phyloP scores from a whole-genome alignment of 2,113 vertebrate genomes.

The Cebus imitator region DNA sequence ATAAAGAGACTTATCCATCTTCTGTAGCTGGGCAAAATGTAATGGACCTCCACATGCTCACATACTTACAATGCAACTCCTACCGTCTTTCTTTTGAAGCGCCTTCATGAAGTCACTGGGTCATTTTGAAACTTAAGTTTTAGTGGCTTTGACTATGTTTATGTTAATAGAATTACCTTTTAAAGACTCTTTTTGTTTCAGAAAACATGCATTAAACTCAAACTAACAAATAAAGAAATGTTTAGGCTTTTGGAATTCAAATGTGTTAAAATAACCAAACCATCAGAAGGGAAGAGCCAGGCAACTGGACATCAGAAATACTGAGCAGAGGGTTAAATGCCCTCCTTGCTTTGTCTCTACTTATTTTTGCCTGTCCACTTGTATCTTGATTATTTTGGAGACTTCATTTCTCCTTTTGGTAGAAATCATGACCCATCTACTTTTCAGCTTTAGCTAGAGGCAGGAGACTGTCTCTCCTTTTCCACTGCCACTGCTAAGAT shows the following conservation, averaged over 20 bases:
- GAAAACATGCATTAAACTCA: slow-evolving; percentile 1
- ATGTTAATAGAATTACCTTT: neutral
- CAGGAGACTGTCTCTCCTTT: neutral
- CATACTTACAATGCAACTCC: neutral
- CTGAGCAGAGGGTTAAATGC: neutral
- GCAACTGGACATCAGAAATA: neutral
- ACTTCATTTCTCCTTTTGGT: neutral
- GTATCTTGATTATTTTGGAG: neutral
- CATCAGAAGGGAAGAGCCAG: neutral
- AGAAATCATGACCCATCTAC: neutral
- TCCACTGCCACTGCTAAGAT: neutral
- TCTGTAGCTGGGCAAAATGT: neutral
- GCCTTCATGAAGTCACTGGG: neutral
- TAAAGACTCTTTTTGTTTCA: neutral
- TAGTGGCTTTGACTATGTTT: neutral
- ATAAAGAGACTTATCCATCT: neutral
- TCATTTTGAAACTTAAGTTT: slow-evolving; percentile 19
- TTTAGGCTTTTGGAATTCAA: neutral
- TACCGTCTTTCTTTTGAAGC: neutral
- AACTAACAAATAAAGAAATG: neutral
- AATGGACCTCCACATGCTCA: neutral
- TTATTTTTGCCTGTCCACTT: neutral
- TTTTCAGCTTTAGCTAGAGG: neutral
- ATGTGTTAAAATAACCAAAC: neutral
- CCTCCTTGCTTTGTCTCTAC: neutral